Conservation (phyloP, 92 coral and sea anemone genomes). For the Phenganax subtilis region DNA sequence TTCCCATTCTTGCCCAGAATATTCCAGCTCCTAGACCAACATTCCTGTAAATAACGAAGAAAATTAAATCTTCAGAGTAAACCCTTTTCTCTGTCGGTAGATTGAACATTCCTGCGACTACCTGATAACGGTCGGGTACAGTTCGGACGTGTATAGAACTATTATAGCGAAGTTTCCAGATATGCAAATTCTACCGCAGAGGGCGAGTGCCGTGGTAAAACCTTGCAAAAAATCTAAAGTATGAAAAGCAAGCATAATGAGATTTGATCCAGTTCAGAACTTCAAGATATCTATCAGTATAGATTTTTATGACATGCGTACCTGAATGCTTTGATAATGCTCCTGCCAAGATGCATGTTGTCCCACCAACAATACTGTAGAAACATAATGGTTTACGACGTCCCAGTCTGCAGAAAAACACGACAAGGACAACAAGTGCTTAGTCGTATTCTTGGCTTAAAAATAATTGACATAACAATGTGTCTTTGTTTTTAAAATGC, state of each 20-base stretch:
- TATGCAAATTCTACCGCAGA: slow-evolving; percentile 44
- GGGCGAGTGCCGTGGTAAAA: slow-evolving; percentile 30
- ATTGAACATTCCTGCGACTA: neutral
- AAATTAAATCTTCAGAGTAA: neutral
- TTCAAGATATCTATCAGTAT: too few species aligned
- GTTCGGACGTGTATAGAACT: slow-evolving; percentile 47
- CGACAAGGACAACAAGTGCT: too few species aligned
- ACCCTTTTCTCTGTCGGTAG: neutral
- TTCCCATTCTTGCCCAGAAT: slow-evolving; percentile 31
- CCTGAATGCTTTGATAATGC: slow-evolving; percentile 20
- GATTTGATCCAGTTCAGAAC: neutral
- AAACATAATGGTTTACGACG: slow-evolving; percentile 25
- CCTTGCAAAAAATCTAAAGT: neutral
- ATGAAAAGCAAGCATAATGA: neutral
- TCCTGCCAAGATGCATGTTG: slow-evolving; percentile 13
- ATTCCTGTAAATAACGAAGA: neutral
- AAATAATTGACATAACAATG: too few species aligned
- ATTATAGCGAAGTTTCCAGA: slow-evolving; percentile 43
- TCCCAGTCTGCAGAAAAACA: slow-evolving; percentile 11
- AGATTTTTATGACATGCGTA: neutral
- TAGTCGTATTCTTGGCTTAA: neutral
- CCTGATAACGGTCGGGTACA: slow-evolving; percentile 29
- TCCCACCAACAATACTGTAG: slow-evolving; percentile 14
- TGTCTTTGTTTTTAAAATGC: too few species aligned
- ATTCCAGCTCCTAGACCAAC: slow-evolving; percentile 36